Percentiles rank a stretch among this genome's conserved stretches.
These are phyloP conservation scores for Zaprionus gabonicus DNA, from an alignment of 1,140 invertebrate genomes.

Conservation along the genomic window DNA sequence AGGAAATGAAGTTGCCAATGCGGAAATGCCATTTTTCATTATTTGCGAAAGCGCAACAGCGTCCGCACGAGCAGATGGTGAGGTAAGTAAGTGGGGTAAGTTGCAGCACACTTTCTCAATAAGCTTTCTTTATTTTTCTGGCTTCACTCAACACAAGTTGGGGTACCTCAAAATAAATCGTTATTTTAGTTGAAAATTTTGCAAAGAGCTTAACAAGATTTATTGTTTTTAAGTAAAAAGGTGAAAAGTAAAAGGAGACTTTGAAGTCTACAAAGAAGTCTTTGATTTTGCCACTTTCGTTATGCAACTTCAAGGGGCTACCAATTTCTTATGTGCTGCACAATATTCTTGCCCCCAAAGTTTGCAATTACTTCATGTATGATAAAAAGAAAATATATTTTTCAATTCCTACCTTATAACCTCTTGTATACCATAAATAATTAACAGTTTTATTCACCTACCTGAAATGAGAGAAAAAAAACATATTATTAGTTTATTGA, in stretches of 20 bases:
- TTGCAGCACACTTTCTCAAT: background rate
- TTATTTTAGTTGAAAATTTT: background rate
- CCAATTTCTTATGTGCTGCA: background rate
- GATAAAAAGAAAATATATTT: background rate
- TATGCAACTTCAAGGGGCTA: background rate
- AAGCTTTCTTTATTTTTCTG: background rate
- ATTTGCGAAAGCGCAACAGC: slow-evolving; percentile 36
- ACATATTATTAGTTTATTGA: slow-evolving; percentile 14
- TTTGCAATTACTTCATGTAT: background rate
- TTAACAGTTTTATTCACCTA: slow-evolving; percentile 35
- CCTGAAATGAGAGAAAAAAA: slow-evolving; percentile 47
- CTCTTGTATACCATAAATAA: background rate
- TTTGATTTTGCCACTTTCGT: background rate
- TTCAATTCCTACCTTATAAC: slow-evolving; percentile 1
- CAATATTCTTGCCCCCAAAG: too few relatives aligned
- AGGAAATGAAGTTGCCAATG: slow-evolving; percentile 73
- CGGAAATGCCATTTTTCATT: slow-evolving; percentile 77
- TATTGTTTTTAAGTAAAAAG: background rate
- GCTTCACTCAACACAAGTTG: background rate
- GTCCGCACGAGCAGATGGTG: background rate
- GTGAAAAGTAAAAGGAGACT: background rate
- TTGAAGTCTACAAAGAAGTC: background rate
- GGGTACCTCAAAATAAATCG: background rate
- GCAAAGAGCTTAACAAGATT: background rate
- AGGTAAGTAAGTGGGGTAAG: slow-evolving; percentile 3